Base-by-base conservation (phyloP, 2,113 vertebrate species). In the Daphoenositta chrysoptera region DNA sequence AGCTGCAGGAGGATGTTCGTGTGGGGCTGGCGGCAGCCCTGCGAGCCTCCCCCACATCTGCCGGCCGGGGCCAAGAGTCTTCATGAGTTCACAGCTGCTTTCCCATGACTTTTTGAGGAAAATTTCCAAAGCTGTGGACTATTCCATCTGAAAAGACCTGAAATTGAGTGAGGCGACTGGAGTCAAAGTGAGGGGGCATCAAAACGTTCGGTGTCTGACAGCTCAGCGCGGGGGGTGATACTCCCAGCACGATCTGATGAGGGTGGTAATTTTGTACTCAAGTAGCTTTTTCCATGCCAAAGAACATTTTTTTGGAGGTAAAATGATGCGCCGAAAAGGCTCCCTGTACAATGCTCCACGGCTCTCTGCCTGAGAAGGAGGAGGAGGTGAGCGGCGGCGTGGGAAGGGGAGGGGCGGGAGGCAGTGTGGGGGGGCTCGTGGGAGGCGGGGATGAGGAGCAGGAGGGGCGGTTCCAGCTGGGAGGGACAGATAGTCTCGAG, bases 341-440 rank as follows among this genome's bases (percentile, higher is more conserved):
- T 33, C 5, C 22, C 4, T 0, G 23, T 7, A 18, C 33, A 3
- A 7, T 0, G 45, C 17, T 17, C 19, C 1, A 2, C 7, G 2
- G 21, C 33, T 39, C 27, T 11, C 13, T 5, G 45, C 40, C 24
- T 6, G 20, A 65, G n/a, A 15, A 14, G 27, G 7, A 3, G 50
- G 26, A 72, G 48, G n/a, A 33, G 48, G 13, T 1, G 35, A 21
- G 20, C 1, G 2, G 45, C 3, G 7, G 61, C 4, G 18, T 4
- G 33, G 37, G 39, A 19, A 4, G 6, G 23, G 60, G 24, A 33
- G 24, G 26, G 16, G 21, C 6, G 18, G 33, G 14, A 42, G 13
- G n/a, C 39, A 35, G 6, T 6, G 42, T 4, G 3, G 40, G 19
- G 6, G 4, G 4, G 13, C 11, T 7, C 1, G 1, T 7, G 18